Base-by-base conservation (phyloP, 2,888 invertebrate species). In the Sminthurides aquaticus region DNA sequence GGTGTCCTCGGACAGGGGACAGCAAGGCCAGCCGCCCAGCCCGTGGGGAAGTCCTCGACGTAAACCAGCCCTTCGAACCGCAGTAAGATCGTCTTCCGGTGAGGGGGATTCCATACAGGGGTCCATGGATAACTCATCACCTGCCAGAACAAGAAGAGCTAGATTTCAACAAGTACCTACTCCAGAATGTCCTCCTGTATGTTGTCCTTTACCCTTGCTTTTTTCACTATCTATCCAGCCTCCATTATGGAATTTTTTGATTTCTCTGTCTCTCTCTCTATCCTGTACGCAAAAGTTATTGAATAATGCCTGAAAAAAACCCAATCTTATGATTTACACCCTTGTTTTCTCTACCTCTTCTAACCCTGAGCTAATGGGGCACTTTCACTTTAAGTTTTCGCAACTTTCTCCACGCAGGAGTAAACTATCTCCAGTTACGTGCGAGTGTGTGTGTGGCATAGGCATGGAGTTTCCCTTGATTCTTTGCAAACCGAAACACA, bases 151-250 rank as follows among this genome's bases (percentile, higher is more conserved):
- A n/a, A 62, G 69, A 34, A 57, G 71, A 77, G 64, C 78, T 77
- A 66, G 80, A 81, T 48, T 84, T 83, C 29, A 82, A 84, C 70
- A 84, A 84, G 71, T 83, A 81, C 76, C 77, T 65, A 58, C 67
- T 63, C 62, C 65, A 49, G 65, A 67, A 60, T 62, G 18, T 65
- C 58, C n/a, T n/a, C n/a, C 65, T 61, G 65, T 60, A 65, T 65
- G 64, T 64, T 64, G 59, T 59, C n/a, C 52, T 22, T 52, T 18
- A 20, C 52, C 52, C 52, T 52, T n/a, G 49, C 60, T 43, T 58
- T 26, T 26, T 25, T 49, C 28, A 15, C 62, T 15, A 24, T 15
- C 29, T 28, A 28, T 26, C 43, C 43, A 34, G 43, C 43, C 43
- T n/a, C 43, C 8, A 34, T 5, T 34, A 34, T 5, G 15, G 43